Evolutionary conservation across 2,888 invertebrate genomes (phyloP).

Genomic region (Eudemis profundana): DNA sequence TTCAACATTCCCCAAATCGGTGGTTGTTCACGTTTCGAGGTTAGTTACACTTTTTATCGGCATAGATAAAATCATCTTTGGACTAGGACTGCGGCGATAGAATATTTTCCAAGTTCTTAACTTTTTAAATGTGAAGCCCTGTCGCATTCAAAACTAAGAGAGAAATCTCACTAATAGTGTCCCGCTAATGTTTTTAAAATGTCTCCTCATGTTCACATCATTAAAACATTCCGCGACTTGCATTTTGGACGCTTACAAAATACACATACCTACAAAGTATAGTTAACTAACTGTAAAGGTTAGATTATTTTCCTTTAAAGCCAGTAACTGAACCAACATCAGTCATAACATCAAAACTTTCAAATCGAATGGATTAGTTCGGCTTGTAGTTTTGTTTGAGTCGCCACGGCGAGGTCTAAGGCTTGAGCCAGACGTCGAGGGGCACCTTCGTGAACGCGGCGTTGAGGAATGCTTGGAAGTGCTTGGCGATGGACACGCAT

Average conservation of each 20-base stretch:
- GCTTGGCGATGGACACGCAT: conserved; percentile 88
- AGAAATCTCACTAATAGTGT: neutral
- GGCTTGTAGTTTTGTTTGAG: neutral
- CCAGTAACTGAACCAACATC: conserved; percentile 19
- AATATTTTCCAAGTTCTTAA: neutral
- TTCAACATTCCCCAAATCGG: too few relatives aligned
- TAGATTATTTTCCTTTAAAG: conserved; percentile 3
- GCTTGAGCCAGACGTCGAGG: conserved; percentile 88
- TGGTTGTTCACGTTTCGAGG: too few relatives aligned
- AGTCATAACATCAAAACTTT: neutral
- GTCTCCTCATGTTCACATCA: neutral
- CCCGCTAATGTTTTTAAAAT: neutral
- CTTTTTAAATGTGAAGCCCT: neutral
- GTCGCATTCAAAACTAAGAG: too few relatives aligned
- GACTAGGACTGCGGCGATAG: conserved; percentile 6
- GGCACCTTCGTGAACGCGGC: conserved; percentile 90
- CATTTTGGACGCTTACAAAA: conserved; percentile 15
- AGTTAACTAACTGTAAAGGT: conserved; percentile 11
- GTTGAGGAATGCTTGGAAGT: conserved; percentile 90
- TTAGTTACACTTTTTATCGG: too few relatives aligned
- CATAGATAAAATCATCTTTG: conserved; percentile 7
- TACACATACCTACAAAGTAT: neutral
- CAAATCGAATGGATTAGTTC: neutral
- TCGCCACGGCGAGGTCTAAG: conserved; percentile 54
- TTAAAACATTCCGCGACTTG: neutral